Evolutionary conservation across 2,888 invertebrate genomes (phyloP), one percentile per base, ranked within the genome.

Genomic region (Chrysotoxum bicinctum): DNA sequence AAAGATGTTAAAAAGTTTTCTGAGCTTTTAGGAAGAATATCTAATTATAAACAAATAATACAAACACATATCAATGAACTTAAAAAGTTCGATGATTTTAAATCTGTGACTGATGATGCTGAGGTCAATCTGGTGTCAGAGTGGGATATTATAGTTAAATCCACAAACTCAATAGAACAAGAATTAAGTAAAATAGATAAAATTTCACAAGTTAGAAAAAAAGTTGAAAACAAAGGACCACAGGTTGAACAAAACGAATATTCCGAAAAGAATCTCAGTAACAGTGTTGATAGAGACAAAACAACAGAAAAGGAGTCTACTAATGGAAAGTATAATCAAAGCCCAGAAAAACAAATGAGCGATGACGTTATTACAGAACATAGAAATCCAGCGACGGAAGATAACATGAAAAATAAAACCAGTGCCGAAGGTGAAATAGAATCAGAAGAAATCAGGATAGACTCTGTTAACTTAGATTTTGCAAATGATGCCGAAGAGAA

Each of bases 41-140:
- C 4, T 12, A 16, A 16, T n/a, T 74, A 30, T 16, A 43, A 75
- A 56, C 8, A 43, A 23, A 70, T 52, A 79, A 43, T 84, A 6
- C 23, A 75, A 26, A 21, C 8, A 66, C 74, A 84, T 79, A 75
- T 84, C 66, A 70, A 52, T 16, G 16, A 30, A 45, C 54, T 80
- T 2, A 80, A 58, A 30, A 58, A 72, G 9, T 9, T 50, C 12
- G 32, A 79, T 30, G 43, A 76, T 26, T 14, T 60, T 2, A 37
- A 75, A 37, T 37, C n/a, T n/a, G 12, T 66, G 9, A 16, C 10
- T 12, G 23, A 76, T 12, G 40, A 62, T 40, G 64, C 64, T n/a
- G 66, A 66, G 1, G 16, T 30, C 30, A 32, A 75, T 19, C 21
- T 83, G 10, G 56, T 21, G 23, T 30, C 26, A 16, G 60, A 79